Conservation (phyloP, 2,113 vertebrate genomes). For the Hydropotes inermis region DNA sequence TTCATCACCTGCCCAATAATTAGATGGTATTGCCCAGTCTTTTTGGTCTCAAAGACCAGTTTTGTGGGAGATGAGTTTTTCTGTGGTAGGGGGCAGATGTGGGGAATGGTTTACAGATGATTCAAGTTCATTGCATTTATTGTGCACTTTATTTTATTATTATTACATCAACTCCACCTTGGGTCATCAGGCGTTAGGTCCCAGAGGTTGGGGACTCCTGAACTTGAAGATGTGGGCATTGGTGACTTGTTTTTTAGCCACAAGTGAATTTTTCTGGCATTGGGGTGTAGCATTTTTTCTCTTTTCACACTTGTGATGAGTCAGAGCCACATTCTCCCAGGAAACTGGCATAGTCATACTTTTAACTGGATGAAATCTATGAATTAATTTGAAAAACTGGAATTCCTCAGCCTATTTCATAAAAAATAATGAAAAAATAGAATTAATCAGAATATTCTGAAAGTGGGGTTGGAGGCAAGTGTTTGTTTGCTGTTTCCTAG, state of each 20-base stretch:
- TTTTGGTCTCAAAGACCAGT: background rate
- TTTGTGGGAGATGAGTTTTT: background rate
- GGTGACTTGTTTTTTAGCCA: background rate
- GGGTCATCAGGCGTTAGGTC: background rate
- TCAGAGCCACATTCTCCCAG: background rate
- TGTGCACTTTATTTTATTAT: background rate
- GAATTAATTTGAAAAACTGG: slow-evolving; percentile 5
- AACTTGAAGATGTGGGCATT: background rate
- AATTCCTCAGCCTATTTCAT: background rate
- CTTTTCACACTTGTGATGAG: background rate
- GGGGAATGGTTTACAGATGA: background rate
- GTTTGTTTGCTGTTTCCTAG: background rate
- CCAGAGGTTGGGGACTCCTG: background rate
- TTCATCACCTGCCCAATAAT: background rate
- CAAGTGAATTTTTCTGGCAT: background rate
- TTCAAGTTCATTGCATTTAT: background rate
- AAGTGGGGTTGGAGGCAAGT: background rate
- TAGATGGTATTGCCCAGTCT: background rate
- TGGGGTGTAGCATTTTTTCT: background rate
- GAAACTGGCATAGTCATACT: background rate
- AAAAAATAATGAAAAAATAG: background rate
- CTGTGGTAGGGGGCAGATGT: background rate
- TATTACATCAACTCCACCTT: background rate
- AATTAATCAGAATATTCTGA: background rate
- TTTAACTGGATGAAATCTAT: background rate